Evolutionary conservation across 2,888 invertebrate species (phyloP), one percentile per base, ranked within the genome.

Genomic region (Steinernema carpocapsae): DNA sequence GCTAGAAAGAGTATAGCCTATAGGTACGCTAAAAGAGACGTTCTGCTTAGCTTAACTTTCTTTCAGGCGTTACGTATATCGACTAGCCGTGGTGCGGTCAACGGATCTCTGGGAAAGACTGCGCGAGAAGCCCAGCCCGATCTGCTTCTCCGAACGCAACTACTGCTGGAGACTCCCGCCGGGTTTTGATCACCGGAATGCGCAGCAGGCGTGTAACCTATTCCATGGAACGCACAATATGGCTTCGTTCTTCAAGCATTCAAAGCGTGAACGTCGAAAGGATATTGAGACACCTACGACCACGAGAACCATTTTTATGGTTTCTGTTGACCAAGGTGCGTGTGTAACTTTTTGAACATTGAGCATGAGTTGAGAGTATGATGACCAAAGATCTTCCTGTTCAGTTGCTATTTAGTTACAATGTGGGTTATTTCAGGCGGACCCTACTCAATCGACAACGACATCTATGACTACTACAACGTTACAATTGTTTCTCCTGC

Each of bases 211-310:
- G 17, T 79, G 76, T 29, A 71, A 74, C 45, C 12, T 78, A n/a
- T 82, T 84, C 70, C 71, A 79, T 72, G 84, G 83, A 75, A 43
- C 45, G 12, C 29, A 76, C 37, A 78, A 78, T 3, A 79, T 84
- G 80, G 84, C 82, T 12, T 83, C 83, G 0, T 84, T 84, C 72
- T 83, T 82, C 79, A 84, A 84, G 64, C 82, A 82, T 56, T 75
- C 82, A 14, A 74, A 73, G 17, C 75, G 83, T 3, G 79, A 79
- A n/a, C 81, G 82, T 74, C 72, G 80, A 19, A 43, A 64, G 2
- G 83, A 81, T 37, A 75, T 75, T 17, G 64, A 72, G 10, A 37
- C 10, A 37, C 37, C 37, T 10, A 37, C 37, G 37, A 79, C 81
- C 17, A 48, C 80, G 32, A 79, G 78, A 71, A 73, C 78, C 48